Conservation (phyloP, 2,888 invertebrate species). For the Rotaria socialis region DNA sequence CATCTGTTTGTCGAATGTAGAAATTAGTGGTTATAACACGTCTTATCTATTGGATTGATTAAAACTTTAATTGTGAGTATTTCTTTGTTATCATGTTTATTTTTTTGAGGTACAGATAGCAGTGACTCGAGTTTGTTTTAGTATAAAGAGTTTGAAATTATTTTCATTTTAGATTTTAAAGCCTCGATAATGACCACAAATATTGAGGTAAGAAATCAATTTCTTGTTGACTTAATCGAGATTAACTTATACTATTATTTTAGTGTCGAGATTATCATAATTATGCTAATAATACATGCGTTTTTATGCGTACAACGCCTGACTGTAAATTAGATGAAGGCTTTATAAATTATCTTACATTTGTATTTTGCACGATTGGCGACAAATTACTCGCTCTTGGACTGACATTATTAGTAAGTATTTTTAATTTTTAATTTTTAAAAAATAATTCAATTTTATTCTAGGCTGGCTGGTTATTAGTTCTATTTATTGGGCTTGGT, state of each 20-base stretch:
- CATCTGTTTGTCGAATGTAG: neutral
- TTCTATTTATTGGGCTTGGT: slow-evolving; percentile 64
- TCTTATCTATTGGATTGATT: neutral
- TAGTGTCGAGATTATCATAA: slow-evolving; percentile 54
- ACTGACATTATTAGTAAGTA: slow-evolving; percentile 54
- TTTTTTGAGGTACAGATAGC: neutral
- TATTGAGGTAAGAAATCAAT: neutral
- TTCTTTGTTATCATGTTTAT: neutral
- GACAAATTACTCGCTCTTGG: slow-evolving; percentile 49
- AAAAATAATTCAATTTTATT: neutral
- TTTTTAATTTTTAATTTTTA: neutral
- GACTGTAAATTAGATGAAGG: slow-evolving; percentile 57
- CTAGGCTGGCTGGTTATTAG: slow-evolving; percentile 59
- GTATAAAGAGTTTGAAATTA: neutral
- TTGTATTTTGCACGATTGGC: slow-evolving; percentile 57
- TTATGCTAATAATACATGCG: slow-evolving; percentile 50
- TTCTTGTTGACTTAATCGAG: neutral
- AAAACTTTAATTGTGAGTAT: neutral
- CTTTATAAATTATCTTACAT: slow-evolving; percentile 56
- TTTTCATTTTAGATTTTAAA: neutral
- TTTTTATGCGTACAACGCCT: slow-evolving; percentile 54
- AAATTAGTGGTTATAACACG: neutral
- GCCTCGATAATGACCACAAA: neutral
- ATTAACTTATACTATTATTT: neutral
- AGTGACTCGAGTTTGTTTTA: neutral